Evolutionary conservation across 2,888 invertebrate genomes (phyloP).

Genomic region (Hypselothyrea guttata): DNA sequence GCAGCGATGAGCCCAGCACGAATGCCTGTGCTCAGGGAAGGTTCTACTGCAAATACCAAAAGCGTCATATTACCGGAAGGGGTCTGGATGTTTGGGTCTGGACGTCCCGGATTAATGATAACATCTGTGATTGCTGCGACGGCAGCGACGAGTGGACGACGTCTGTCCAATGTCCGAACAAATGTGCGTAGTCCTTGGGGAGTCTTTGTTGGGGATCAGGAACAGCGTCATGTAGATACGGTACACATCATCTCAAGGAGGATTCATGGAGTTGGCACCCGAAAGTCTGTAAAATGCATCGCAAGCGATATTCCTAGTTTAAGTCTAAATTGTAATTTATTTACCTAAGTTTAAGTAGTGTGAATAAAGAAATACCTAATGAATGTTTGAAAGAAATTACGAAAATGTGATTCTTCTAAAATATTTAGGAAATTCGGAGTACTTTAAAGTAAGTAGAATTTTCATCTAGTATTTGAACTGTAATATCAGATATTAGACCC

Average conservation of each 20-base stretch:
- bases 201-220: conserved; percentile 2
- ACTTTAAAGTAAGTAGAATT: too few relatives aligned
- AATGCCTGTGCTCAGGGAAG: conserved; percentile 92
- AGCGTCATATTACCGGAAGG: conserved; percentile 80
- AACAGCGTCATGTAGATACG: conserved; percentile 14
- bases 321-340: conserved; percentile 65
- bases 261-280: conserved; percentile 26
- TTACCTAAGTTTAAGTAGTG: conserved; percentile 61
- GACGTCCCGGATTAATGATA: conserved; percentile 91
- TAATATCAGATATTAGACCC: too few relatives aligned
- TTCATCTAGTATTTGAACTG: too few relatives aligned
- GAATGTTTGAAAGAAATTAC: too few relatives aligned
- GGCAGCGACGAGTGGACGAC: conserved; percentile 92
- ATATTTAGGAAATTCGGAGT: too few relatives aligned
- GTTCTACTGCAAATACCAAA: conserved; percentile 88
- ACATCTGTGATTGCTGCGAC: conserved; percentile 96
- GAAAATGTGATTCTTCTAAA: too few relatives aligned
- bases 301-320: conserved; percentile 53
- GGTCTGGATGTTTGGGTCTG: conserved; percentile 76
- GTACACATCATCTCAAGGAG: conserved; percentile 58
- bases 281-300: conserved; percentile 55
- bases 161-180: conserved; percentile 65
- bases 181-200: conserved; percentile 66
- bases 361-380: too few relatives aligned
- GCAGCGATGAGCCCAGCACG: conserved; percentile 92